Base-by-base conservation (phyloP, 2,888 invertebrate species). In the Corbicula japonica region DNA sequence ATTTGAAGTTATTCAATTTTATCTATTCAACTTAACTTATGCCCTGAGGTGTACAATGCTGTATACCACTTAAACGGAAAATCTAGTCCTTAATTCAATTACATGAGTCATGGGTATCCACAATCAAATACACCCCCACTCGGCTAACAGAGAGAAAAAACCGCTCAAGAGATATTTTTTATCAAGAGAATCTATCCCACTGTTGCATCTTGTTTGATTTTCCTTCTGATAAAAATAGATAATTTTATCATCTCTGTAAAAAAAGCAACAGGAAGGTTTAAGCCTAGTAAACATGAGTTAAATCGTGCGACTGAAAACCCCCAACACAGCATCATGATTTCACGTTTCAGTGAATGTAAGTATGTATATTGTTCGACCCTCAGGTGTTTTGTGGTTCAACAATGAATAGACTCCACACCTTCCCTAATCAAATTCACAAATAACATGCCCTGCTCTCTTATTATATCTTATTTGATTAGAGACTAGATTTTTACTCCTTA, bases 191-290 rank as follows among this genome's bases (percentile, higher is more conserved):
- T 66, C 66, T 54, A 41, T 30, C 66, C 34, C 35, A 66, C 38
- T 54, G 41, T 52, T 66, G 52, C 54, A 66, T 52, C 44, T 54
- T 32, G 38, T 50, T 30, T 61, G 74, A 61, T 68, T 44, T 52
- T 48, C 28, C 12, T 44, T 5, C 8, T 30, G 73, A 73, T 73
- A 73, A 73, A 73, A 72, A 73, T 73, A 73, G 73, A 73, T 58
- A 73, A 58, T 60, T 65, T 34, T 48, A 65, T 65, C 58, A 73
- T 72, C 52, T 58, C 50, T 44, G 46, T 50, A 50, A 48, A 52
- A 50, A 50, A n/a, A 23, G 6, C 60, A 48, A 48, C n/a, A 35
- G 46, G n/a, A 50, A 56, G 34, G 61, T 46, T 58, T 69, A 21
- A 48, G 34, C 38, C 32, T 46, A 48, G 23, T 41, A 41, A 54